Conservation (phyloP, 2,888 invertebrate species). For the Noctua janthe region DNA sequence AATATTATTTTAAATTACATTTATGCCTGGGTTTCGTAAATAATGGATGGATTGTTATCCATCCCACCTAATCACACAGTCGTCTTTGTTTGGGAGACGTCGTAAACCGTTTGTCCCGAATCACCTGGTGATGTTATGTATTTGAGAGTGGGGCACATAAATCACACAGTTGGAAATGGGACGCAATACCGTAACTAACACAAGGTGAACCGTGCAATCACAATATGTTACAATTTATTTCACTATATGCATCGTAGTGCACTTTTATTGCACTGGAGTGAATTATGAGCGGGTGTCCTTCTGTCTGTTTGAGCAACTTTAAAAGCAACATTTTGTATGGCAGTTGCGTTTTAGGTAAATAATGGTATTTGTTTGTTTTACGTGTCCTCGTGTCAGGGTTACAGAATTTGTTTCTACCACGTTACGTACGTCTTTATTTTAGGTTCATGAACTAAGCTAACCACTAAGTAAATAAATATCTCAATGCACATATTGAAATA, state of each 20-base stretch:
- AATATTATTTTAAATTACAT: conserved; percentile 29
- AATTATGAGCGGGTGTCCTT: conserved; percentile 59
- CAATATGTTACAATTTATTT: conserved; percentile 68
- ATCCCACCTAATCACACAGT: conserved; percentile 43
- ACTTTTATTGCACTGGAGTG: conserved; percentile 65
- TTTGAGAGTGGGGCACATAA: conserved; percentile 77
- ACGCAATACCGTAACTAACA: conserved; percentile 76
- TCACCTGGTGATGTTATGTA: conserved; percentile 74
- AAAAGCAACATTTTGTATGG: conserved; percentile 48
- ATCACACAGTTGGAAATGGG: conserved; percentile 79
- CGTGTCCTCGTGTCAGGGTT: background rate
- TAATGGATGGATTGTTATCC: conserved; percentile 33
- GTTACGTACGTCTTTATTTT: background rate
- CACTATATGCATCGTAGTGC: conserved; percentile 62
- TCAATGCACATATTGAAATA: background rate
- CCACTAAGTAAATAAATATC: no score
- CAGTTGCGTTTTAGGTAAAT: conserved; percentile 46
- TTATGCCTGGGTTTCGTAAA: conserved; percentile 29
- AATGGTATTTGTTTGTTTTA: conserved; percentile 47
- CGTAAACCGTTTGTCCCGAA: conserved; percentile 69
- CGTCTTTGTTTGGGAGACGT: conserved; percentile 59
- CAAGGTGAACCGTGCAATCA: conserved; percentile 74
- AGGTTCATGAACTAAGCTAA: background rate
- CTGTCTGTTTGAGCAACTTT: conserved; percentile 59
- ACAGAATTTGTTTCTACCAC: background rate